Evolutionary conservation across 2,113 vertebrate species (phyloP).

Genomic region (Budorcas taxicolor): DNA sequence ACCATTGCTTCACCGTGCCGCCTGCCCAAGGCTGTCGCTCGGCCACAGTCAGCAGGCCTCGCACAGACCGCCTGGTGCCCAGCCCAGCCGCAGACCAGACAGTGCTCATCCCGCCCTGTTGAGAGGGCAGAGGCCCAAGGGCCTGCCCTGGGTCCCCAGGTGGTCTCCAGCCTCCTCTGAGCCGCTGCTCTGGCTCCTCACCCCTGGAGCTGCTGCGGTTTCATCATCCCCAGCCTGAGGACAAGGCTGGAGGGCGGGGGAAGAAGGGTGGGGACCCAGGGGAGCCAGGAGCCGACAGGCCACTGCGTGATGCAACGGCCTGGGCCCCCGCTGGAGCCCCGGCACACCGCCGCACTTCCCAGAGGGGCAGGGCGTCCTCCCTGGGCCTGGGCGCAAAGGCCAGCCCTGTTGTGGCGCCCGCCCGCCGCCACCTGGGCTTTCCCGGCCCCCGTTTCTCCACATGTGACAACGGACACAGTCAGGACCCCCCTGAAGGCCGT

Average conservation of each 20-base stretch:
- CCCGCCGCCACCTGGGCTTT: fast-evolving
- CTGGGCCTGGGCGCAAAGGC: not conserved
- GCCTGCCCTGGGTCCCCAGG: fast-evolving
- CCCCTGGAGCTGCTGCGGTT: not conserved
- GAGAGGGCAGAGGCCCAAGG: not conserved
- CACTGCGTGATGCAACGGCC: not conserved
- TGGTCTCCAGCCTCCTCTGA: not conserved
- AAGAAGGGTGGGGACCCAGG: not conserved
- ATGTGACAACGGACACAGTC: fast-evolving
- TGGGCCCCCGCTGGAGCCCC: not conserved
- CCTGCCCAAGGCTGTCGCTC: not conserved
- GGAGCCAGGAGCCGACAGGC: not conserved
- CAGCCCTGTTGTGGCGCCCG: fast-evolving
- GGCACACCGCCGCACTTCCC: not conserved
- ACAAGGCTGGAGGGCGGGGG: not conserved
- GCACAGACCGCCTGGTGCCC: not conserved
- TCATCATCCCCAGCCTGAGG: not conserved
- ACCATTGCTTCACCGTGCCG: fast-evolving
- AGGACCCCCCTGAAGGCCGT: fast-evolving
- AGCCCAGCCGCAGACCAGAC: no score
- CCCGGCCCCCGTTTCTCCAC: not conserved
- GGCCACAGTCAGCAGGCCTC: not conserved
- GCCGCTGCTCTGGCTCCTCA: fast-evolving
- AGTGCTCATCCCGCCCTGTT: fast-evolving
- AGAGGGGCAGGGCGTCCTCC: fast-evolving